Evolutionary conservation across 2,113 vertebrate species (phyloP).

Genomic region (Fregetta grallaria): DNA sequence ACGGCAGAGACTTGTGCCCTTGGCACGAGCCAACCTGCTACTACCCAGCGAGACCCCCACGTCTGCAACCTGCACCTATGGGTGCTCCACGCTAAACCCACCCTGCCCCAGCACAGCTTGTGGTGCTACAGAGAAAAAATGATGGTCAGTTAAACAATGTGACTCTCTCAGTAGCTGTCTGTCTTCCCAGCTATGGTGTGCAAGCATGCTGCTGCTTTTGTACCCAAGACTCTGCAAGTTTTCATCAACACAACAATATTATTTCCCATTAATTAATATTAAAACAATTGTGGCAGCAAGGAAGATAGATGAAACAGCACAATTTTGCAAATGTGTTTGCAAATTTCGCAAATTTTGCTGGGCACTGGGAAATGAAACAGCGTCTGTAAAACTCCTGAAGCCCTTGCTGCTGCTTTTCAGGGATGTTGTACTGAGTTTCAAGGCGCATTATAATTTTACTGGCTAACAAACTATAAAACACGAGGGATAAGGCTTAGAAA

Average conservation of each 20-base stretch:
- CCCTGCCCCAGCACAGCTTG: background rate
- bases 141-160: accelerated
- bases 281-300: background rate
- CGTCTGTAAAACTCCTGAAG: background rate
- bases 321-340: accelerated
- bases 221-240: background rate
- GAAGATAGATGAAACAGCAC: background rate
- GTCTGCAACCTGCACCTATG: background rate
- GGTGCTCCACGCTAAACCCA: background rate
- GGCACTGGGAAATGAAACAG: background rate
- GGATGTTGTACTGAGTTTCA: background rate
- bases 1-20: background rate
- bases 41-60: accelerated
- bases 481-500: background rate
- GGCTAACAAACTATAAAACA: background rate
- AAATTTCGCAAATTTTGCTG: too few relatives aligned
- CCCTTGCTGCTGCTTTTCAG: accelerated
- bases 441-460: accelerated
- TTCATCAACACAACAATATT: accelerated
- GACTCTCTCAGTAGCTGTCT: background rate
- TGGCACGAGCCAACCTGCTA: background rate
- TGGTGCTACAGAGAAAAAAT: background rate
- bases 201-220: background rate
- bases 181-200: accelerated
- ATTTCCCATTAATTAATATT: background rate